Evolutionary conservation across 1,140 invertebrate genomes (phyloP).

Genomic region (Heliconius hewitsoni): DNA sequence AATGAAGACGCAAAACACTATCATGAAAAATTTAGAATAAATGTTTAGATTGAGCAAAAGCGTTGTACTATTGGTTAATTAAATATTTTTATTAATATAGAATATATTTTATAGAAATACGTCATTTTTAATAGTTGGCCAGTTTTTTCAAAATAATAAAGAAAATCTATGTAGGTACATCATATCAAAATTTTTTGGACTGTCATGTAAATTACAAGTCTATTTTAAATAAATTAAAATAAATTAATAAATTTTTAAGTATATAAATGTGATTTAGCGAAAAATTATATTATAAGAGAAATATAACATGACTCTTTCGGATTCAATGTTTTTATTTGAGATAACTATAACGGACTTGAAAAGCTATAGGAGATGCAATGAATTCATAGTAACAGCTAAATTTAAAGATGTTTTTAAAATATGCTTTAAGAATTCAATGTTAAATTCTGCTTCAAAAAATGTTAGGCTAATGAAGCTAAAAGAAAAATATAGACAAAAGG

Average conservation of each 20-base stretch:
- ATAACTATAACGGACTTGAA: constrained; percentile 57
- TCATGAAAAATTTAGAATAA: no score
- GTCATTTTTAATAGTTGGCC: not conserved
- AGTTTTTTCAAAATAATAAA: not conserved
- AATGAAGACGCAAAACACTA: no score
- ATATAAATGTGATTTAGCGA: constrained; percentile 29
- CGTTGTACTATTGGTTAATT: no score
- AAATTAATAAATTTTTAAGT: constrained; percentile 34
- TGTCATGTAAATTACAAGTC: constrained; percentile 61
- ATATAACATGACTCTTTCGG: constrained; percentile 61
- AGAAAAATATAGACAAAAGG: constrained; percentile 44
- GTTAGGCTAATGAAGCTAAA: constrained; percentile 35
- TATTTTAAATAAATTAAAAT: constrained; percentile 26
- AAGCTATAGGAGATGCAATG: constrained; percentile 41
- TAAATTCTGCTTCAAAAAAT: constrained; percentile 23
- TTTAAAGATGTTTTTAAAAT: constrained; percentile 64
- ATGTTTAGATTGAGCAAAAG: no score
- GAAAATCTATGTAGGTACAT: constrained; percentile 20
- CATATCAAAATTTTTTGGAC: constrained; percentile 42
- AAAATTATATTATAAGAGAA: constrained; percentile 34
- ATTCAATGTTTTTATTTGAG: constrained; percentile 72
- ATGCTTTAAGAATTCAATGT: constrained; percentile 49
- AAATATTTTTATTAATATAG: not conserved
- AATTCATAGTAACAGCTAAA: constrained; percentile 51
- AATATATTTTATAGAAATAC: not conserved